Conservation (phyloP, 1,140 invertebrate species). For the Lanistes nyassanus region DNA sequence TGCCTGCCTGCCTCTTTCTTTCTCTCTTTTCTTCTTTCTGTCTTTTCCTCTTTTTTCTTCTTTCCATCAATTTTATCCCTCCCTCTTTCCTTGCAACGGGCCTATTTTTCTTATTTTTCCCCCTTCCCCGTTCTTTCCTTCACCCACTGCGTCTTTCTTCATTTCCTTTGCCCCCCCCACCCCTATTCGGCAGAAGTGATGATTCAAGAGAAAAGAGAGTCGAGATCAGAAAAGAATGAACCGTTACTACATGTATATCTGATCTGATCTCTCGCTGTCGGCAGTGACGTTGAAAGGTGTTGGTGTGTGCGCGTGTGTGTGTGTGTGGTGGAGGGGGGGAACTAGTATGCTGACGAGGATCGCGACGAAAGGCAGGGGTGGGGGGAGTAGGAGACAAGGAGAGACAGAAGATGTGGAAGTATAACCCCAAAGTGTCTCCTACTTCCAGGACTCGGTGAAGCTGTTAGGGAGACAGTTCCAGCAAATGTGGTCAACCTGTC, state of each 20-base stretch:
- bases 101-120: neutral
- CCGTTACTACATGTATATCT: neutral
- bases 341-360: neutral
- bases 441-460: constrained; percentile 30
- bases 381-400: no score
- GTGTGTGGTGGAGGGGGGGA: neutral
- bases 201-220: neutral
- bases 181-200: neutral
- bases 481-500: neutral
- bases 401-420: no score
- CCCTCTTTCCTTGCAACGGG: neutral
- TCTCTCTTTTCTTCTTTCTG: neutral
- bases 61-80: neutral
- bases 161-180: neutral
- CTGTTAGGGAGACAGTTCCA: constrained; percentile 7
- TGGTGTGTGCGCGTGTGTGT: neutral
- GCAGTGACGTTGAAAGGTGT: no score
- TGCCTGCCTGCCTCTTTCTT: neutral
- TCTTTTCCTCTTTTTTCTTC: neutral
- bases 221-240: neutral
- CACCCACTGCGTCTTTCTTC: neutral
- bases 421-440: neutral
- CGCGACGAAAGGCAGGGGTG: no score
- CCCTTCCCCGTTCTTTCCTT: neutral
- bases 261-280: no score